Evolutionary conservation across 2,113 vertebrate genomes (phyloP), one percentile per base, ranked within the genome.

Genomic region (Bucco capensis): DNA sequence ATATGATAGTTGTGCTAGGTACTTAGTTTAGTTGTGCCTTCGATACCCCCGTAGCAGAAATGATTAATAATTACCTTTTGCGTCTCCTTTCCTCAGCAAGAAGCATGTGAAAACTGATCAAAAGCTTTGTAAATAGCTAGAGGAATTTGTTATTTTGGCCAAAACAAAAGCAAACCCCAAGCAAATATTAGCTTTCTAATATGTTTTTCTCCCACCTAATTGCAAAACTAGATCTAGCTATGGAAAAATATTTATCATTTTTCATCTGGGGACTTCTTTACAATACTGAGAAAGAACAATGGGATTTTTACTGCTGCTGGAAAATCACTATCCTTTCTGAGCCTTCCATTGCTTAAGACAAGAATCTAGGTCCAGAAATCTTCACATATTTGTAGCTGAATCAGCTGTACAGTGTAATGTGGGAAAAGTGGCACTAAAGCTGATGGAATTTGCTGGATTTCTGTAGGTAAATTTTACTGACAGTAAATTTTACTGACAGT

Each of bases 191-290:
- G 46, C 30, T 89, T 92, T 84, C 33, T 62, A 21, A 62, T 89
- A 78, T 4, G 53, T 73, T 79, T 86, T 89, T 72, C 56, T 86
- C 50, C 46, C 35, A 56, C 51, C 8, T 89, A 70, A 81, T 27
- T 70, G 35, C 33, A 88, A 90, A 91, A 75, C 14, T 46, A 84
- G 79, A 49, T 35, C 25, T 57, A 85, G 14, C 11, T 49, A 19
- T 38, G 91, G 27, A 62, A 93, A 94, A 83, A 75, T 60, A 60
- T 22, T 89, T 92, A 87, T 90, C 8, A 9, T 81, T 89, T 94
- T 78, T 81, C 19, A 76, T 47, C 17, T 77, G 6, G 14, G 21
- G n/a, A 46, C 17, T 89, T 80, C 33, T 64, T 95, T 86, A 85
- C 44, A 88, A 60, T 56, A 83, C 30, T 71, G 49, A 88, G 42